Evolutionary conservation across 2,888 invertebrate genomes (phyloP).

Genomic region (Hylaea fasciaria): DNA sequence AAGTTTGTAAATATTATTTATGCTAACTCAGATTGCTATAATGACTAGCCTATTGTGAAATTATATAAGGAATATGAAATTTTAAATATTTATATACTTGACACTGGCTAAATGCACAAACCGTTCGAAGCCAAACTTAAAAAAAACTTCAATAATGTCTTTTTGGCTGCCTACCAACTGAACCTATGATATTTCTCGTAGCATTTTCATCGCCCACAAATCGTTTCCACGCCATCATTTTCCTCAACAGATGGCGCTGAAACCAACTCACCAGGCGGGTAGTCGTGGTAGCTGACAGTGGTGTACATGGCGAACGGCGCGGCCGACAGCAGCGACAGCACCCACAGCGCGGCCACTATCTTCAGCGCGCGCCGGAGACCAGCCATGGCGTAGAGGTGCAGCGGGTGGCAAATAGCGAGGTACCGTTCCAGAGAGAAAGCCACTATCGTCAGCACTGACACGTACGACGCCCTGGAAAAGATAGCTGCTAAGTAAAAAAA

Average conservation of each 20-base stretch:
- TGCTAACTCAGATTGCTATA: no score
- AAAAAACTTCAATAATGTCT: no score
- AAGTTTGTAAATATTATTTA: no score
- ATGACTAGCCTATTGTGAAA: no score
- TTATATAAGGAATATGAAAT: no score
- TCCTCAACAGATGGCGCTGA: slow-evolving; percentile 1
- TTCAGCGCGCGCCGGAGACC: slow-evolving; percentile 92
- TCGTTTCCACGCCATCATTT: neutral
- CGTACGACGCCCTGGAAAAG: slow-evolving; percentile 91
- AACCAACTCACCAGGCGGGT: slow-evolving; percentile 86
- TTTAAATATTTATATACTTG: no score
- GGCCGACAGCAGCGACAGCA: slow-evolving; percentile 89
- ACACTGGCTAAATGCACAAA: no score
- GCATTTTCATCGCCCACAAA: no score
- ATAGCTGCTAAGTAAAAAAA: neutral
- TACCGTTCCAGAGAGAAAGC: slow-evolving; percentile 96
- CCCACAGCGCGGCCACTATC: slow-evolving; percentile 92
- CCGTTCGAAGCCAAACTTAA: no score
- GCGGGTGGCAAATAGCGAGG: slow-evolving; percentile 95
- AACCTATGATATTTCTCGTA: no score
- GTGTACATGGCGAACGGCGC: slow-evolving; percentile 91
- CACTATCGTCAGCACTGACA: slow-evolving; percentile 95
- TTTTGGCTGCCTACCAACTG: no score
- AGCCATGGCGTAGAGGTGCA: slow-evolving; percentile 92
- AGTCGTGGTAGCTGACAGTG: slow-evolving; percentile 89